Conservation (phyloP, 1,140 invertebrate genomes). For the Ips nitidus region DNA sequence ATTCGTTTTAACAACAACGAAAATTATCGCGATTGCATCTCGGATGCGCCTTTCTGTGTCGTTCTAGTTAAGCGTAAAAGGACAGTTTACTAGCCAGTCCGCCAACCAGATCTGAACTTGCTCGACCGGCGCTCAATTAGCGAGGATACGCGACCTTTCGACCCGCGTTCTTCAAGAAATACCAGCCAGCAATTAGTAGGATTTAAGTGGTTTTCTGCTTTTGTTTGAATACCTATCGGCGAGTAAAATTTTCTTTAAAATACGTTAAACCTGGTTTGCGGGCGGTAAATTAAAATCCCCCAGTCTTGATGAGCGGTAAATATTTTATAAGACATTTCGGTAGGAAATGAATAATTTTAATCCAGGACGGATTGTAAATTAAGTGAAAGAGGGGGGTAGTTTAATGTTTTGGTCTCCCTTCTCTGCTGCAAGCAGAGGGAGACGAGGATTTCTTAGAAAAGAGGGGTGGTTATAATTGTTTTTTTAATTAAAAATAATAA, state of each 20-base stretch:
- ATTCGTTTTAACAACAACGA: conserved; percentile 9
- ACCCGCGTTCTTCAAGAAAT: conserved; percentile 8
- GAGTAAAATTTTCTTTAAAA: background rate
- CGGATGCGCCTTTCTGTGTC: background rate
- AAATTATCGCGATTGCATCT: conserved; percentile 6
- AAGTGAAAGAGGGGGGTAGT: background rate
- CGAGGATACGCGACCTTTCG: conserved; percentile 21
- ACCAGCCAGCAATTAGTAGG: background rate
- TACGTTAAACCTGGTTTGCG: background rate
- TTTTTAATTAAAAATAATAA: no score
- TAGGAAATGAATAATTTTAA: conserved; percentile 22
- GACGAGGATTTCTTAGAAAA: no score
- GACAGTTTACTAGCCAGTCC: background rate
- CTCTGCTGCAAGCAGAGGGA: no score
- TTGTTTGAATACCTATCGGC: background rate
- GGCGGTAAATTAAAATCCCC: conserved; percentile 16
- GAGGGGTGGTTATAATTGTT: no score
- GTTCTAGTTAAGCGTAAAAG: background rate
- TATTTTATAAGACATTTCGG: conserved; percentile 28
- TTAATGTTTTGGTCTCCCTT: no score
- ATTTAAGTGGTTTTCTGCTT: no score
- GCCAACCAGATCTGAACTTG: conserved; percentile 12
- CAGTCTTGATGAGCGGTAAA: conserved; percentile 16
- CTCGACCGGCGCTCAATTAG: conserved; percentile 24
- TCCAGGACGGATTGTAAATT: conserved; percentile 21